Base-by-base conservation (phyloP, 2,888 invertebrate species). In the Perizoma affinitatum region DNA sequence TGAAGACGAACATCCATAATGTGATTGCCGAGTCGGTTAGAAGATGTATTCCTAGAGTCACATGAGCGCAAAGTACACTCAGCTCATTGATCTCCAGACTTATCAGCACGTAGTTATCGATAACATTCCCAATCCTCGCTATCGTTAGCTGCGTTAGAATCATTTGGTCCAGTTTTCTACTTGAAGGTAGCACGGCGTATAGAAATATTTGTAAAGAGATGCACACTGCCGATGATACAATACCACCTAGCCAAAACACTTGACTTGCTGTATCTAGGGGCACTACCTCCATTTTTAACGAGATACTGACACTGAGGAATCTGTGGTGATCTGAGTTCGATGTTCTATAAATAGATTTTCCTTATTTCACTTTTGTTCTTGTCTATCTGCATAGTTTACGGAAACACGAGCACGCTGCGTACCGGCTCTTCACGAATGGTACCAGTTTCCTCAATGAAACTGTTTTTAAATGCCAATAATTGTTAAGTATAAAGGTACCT, bases 1-100 rank as follows among this genome's bases (percentile, higher is more conserved):
- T 82, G 61, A 84, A 89, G 0, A 87, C 54, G 47, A 84, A 84
- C 86, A 87, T 89, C 77, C 86, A 83, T 10, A 73, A 68, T 0
- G 87, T 66, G 0, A 88, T 53, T 0, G 78, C 80, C 0, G 78
- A 72, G 53, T 90, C 90, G 0, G 78, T 79, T 38, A 82, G 80
- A 5, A 81, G 58, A 54, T 83, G 51, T 4, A 58, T 11, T 6
- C 63, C 63, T 6, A 63, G 52, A 9, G 58, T 63, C 3, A 48
- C 52, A n/a, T 63, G 63, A n/a, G 63, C 58, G 48, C 63, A 63
- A 9, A 52, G 45, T 38, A 55, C 55, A 1, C 8, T 11, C 41
- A 49, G 11, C n/a, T 63, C 58, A 11, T 4, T 42, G 45, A 58
- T 52, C 11, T 58, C 45, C 55, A 63, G 46, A 1, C 35, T 7